Evolutionary conservation across 1,140 invertebrate species (phyloP).

Genomic region (Halyomorpha halys): DNA sequence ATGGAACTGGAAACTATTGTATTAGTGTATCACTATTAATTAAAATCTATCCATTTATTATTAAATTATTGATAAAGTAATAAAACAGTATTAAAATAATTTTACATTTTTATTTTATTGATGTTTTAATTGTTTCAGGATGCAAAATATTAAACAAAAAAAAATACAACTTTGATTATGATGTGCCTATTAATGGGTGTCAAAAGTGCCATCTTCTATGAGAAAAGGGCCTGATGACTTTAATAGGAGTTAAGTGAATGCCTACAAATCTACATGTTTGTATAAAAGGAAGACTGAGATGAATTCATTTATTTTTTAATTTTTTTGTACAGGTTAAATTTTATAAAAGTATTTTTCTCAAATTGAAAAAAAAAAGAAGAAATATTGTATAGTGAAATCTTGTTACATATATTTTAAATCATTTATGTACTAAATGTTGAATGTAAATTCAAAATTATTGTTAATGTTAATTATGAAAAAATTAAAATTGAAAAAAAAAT

Average conservation of each 20-base stretch:
- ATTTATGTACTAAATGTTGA: background rate
- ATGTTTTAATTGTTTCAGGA: too few species aligned
- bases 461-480: conserved; percentile 10
- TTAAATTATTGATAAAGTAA: too few species aligned
- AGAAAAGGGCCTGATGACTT: too few species aligned
- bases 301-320: conserved; percentile 9
- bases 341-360: conserved; percentile 14
- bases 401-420: conserved; percentile 11
- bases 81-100: too few species aligned
- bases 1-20: too few species aligned
- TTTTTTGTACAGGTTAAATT: conserved; percentile 17
- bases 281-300: conserved; percentile 15
- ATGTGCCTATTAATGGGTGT: too few species aligned
- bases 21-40: too few species aligned
- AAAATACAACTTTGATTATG: too few species aligned
- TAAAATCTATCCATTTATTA: too few species aligned
- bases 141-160: too few species aligned
- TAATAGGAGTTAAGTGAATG: background rate
- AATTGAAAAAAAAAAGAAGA: background rate
- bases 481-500: background rate
- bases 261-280: background rate
- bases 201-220: too few species aligned
- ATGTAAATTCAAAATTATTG: background rate
- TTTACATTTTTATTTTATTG: too few species aligned
- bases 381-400: conserved; percentile 2